phyloP scores from a whole-genome alignment of 2,888 invertebrate species.

The Odontomyia ornata region DNA sequence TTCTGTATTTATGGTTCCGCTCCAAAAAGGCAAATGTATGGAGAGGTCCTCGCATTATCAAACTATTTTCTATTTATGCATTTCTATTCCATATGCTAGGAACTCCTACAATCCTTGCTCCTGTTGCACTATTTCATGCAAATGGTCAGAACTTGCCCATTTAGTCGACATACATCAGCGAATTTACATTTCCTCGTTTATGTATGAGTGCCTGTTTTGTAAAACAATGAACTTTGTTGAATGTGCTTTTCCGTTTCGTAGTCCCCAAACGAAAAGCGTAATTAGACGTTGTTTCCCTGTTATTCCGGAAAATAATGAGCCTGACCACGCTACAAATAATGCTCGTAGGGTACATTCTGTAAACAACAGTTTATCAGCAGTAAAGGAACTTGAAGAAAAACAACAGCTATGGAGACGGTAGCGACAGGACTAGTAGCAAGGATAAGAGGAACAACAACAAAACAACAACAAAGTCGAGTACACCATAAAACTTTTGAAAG shows the following conservation, averaged over 20 bases:
- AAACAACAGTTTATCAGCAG: constrained; percentile 29
- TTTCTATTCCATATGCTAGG: neutral
- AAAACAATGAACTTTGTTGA: constrained; percentile 16
- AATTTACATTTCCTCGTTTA: neutral
- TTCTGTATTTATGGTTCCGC: constrained; percentile 17
- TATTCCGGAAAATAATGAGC: constrained; percentile 26
- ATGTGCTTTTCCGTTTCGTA: constrained; percentile 29
- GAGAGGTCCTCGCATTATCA: neutral
- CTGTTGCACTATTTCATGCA: constrained; percentile 33
- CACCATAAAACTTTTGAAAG: neutral
- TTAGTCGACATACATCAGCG: neutral
- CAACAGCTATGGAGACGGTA: too few relatives aligned
- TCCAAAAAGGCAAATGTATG: neutral
- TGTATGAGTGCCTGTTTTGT: neutral
- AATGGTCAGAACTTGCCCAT: neutral
- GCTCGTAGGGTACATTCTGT: neutral
- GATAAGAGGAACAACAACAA: too few relatives aligned
- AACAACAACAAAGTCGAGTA: neutral
- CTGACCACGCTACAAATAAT: constrained; percentile 27
- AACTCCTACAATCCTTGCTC: neutral
- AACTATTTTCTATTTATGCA: neutral
- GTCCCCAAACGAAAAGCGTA: neutral
- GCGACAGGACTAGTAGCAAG: too few relatives aligned
- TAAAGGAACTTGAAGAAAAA: neutral
- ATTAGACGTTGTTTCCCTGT: constrained; percentile 8